Evolutionary conservation across 2,797 vertebrate species (phyloP).

Genomic region (Silurus lanzhouensis): DNA sequence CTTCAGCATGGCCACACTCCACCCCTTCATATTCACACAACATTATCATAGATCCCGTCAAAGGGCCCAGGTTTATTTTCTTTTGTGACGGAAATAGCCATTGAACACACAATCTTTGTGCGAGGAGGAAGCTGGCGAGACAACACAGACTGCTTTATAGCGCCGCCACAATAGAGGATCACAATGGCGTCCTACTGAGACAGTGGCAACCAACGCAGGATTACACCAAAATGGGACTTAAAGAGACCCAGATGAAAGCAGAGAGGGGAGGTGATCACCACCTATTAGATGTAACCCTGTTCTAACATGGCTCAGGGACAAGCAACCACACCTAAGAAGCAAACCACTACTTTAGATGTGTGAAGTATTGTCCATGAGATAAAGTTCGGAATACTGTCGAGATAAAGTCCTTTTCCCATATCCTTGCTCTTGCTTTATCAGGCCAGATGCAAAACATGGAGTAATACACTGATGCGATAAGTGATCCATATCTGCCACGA

Average conservation of each 20-base stretch:
- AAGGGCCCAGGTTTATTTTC: constrained; percentile 69
- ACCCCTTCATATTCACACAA: constrained; percentile 50
- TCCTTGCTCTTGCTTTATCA: constrained; percentile 42
- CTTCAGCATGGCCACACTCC: constrained; percentile 41
- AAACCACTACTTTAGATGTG: constrained; percentile 42
- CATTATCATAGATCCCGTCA: constrained; percentile 59
- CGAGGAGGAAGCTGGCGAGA: constrained; percentile 81
- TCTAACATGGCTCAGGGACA: constrained; percentile 34
- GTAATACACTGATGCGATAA: constrained; percentile 14
- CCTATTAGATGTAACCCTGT: constrained; percentile 44
- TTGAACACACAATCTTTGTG: constrained; percentile 72
- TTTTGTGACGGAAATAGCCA: constrained; percentile 61
- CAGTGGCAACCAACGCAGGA: constrained; percentile 71
- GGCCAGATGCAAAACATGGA: constrained; percentile 2
- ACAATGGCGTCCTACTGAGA: constrained; percentile 80
- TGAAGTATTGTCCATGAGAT: constrained; percentile 15
- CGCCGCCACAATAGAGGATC: constrained; percentile 73
- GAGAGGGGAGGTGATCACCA: constrained; percentile 37
- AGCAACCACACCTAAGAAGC: constrained; percentile 43
- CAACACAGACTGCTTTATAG: constrained; percentile 80
- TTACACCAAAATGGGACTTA: constrained; percentile 70
- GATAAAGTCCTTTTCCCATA: constrained; percentile 10
- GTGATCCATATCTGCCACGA: constrained; percentile 28
- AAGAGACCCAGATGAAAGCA: constrained; percentile 67
- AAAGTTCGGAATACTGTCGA: not conserved